These are phyloP conservation scores for Serilophus lunatus DNA, from an alignment of 2,113 vertebrate species.

Conservation along the genomic window DNA sequence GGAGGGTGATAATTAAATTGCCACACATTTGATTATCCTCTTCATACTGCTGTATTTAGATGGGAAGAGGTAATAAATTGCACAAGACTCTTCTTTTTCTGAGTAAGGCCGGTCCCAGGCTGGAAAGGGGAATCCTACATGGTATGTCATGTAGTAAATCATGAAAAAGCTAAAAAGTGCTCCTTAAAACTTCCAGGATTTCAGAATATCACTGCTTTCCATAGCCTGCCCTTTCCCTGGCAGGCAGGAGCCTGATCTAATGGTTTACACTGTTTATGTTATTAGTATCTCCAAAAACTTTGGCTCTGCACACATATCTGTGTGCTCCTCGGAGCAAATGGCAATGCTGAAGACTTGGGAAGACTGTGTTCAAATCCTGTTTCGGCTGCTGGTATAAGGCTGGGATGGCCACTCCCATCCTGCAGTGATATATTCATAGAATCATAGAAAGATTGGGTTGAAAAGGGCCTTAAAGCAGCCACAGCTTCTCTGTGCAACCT, in stretches of 20 bases:
- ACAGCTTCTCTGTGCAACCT: neutral
- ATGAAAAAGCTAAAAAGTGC: neutral
- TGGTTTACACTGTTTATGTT: neutral
- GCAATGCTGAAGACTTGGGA: neutral
- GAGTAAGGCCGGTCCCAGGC: neutral
- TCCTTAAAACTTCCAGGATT: neutral
- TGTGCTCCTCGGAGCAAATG: neutral
- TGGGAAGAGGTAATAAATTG: neutral
- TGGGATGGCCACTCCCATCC: neutral
- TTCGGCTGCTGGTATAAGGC: neutral
- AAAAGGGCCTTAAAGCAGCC: neutral
- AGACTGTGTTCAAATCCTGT: neutral
- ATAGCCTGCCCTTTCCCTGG: neutral
- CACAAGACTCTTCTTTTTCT: neutral
- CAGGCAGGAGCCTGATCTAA: neutral
- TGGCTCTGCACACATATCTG: accelerated
- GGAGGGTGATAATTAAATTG: neutral
- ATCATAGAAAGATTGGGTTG: neutral
- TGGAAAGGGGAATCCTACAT: neutral
- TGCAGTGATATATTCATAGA: neutral
- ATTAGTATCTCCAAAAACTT: neutral
- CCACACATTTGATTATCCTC: neutral
- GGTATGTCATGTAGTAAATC: accelerated
- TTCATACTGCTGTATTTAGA: neutral
- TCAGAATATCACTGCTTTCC: accelerated